A percentile compares a stretch with the other conserved stretches of the same genome.
Evolutionary conservation across 2,797 vertebrate genomes (phyloP).

Genomic region (Hippoglossus hippoglossus): DNA sequence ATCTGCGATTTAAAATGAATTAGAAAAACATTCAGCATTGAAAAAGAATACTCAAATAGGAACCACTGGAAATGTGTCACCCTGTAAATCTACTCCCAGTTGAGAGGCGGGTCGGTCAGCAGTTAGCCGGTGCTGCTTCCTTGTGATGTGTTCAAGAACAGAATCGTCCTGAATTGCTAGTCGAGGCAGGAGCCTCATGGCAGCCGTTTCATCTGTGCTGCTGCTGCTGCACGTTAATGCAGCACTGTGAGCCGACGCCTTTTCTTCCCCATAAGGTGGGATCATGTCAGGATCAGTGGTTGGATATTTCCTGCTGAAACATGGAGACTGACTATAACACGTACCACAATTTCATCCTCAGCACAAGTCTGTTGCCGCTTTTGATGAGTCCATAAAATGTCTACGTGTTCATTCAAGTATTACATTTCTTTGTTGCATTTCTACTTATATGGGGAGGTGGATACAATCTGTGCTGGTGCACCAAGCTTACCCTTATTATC

Average conservation of each 20-base stretch:
- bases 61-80: neutral
- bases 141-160: neutral
- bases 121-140: neutral
- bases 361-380: neutral
- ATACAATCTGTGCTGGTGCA: too few species aligned
- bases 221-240: neutral
- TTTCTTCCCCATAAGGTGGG: neutral
- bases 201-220: neutral
- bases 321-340: constrained; percentile 4
- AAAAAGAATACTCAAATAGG: neutral
- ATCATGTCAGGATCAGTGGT: constrained; percentile 1
- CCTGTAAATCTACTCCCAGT: neutral
- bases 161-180: neutral
- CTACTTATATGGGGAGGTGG: neutral
- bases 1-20: neutral
- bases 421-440: neutral
- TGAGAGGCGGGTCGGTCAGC: neutral
- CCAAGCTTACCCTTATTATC: too few species aligned
- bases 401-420: neutral
- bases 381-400: neutral
- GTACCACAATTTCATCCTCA: neutral
- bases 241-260: neutral
- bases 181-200: neutral
- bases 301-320: neutral
- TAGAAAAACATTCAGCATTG: neutral